Evolutionary conservation across 2,888 invertebrate species (phyloP), one percentile per base, ranked within the genome.

Genomic region (Adineta ricciae): DNA sequence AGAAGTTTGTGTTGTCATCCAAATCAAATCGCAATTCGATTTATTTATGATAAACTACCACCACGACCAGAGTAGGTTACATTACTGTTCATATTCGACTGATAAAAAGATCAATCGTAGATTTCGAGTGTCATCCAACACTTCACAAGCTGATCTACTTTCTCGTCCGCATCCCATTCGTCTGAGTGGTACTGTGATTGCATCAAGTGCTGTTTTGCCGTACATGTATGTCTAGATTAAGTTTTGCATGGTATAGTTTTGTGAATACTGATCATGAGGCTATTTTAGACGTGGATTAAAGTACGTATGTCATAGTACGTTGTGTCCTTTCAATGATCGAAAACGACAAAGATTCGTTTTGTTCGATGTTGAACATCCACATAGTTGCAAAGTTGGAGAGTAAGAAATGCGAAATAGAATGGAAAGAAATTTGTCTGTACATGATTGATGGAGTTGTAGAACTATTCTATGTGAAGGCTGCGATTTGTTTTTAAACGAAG

Each of bases 111-210:
- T n/a, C 19, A 8, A n/a, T 41, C 8, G 2, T 78, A 78, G 78
- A 41, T 78, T 41, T 78, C 78, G n/a, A 41, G 41, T 78, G 3
- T 8, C 14, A 41, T 78, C 24, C 24, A 78, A 78, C 41, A 9
- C 38, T 24, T 41, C 41, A 38, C 38, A 78, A 78, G 38, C 78
- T 2, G 41, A 78, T 41, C 41, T 78, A 78, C 19, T 78, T 4
- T 78, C 41, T 41, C 78, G 78, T 21, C 14, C 78, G n/a, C 38
- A 78, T 78, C 41, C 41, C 11, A 24, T 78, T 14, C 78, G 78
- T 78, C n/a, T 78, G 11, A 41, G 41, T 78, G 78, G 78, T 78
- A 78, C 78, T 38, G 41, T 78, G 1, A 78, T 78, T 78, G 78
- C 78, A 41, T 78, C 78, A 24, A 78, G 78, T 41, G 24, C 78